Percentiles rank a stretch among this genome's conserved stretches.
Conservation (phyloP, 1,140 invertebrate genomes). For the Lepidurus apus region DNA sequence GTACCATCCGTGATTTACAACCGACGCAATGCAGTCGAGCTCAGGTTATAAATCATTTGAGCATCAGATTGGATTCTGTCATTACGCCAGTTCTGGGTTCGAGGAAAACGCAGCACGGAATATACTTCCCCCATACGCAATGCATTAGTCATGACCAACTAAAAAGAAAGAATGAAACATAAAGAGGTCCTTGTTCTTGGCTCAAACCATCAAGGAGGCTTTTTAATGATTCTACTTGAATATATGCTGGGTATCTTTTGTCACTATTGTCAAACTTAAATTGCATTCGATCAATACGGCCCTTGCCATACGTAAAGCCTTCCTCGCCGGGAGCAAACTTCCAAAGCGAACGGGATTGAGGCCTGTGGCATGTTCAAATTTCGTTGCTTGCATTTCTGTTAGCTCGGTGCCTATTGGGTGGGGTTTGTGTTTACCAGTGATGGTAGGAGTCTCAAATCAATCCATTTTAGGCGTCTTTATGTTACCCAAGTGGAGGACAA, state of each 20-base stretch:
- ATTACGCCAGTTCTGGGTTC: background rate
- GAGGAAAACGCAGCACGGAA: background rate
- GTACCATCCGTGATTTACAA: background rate
- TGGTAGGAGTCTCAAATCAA: conserved; percentile 6
- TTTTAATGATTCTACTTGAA: conserved; percentile 11
- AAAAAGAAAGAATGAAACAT: background rate
- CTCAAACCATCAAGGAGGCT: background rate
- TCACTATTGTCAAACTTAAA: background rate
- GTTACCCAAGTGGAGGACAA: conserved; percentile 13
- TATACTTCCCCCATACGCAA: background rate
- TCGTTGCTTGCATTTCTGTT: background rate
- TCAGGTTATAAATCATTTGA: background rate
- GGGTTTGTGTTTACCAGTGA: conserved; percentile 1
- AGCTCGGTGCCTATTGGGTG: background rate
- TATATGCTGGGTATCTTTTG: background rate
- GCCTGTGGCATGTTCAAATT: background rate
- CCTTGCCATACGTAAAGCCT: background rate
- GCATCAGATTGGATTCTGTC: conserved; percentile 11
- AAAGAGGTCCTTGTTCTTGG: background rate
- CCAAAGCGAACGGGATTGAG: background rate
- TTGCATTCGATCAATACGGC: conserved; percentile 10
- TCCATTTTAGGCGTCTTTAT: background rate
- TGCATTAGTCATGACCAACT: background rate
- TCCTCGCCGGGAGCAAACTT: background rate
- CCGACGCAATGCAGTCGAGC: background rate